phyloP scores from a whole-genome alignment of 2,888 invertebrate species.

The Cotesia congregata region DNA sequence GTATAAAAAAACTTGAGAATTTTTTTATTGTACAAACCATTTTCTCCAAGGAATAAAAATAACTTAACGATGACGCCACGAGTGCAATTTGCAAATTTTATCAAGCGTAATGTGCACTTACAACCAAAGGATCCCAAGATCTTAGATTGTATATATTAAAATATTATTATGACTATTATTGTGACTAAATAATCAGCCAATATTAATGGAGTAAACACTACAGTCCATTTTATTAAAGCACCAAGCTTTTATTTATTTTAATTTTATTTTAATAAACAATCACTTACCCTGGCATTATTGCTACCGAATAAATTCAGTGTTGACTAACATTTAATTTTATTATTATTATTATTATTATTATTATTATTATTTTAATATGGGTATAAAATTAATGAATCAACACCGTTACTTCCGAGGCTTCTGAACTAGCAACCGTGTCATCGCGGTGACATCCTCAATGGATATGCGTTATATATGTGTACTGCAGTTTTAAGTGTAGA shows the following conservation, averaged over 20 bases:
- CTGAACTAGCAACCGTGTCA: slow-evolving; percentile 45
- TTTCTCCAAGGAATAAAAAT: neutral
- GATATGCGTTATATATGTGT: slow-evolving; percentile 27
- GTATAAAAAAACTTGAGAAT: neutral
- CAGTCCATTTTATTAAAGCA: neutral
- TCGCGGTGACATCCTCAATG: slow-evolving; percentile 50
- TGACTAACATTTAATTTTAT: slow-evolving; percentile 45
- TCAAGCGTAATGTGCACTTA: neutral
- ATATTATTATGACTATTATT: too few species aligned
- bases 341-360: slow-evolving; percentile 36
- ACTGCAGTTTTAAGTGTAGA: slow-evolving; percentile 10
- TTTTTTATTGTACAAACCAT: neutral
- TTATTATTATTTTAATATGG: slow-evolving; percentile 44
- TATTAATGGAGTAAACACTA: slow-evolving; percentile 11
- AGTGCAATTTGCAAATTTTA: neutral
- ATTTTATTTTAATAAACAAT: slow-evolving; percentile 2
- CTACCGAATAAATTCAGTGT: slow-evolving; percentile 43
- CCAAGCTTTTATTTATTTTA: neutral
- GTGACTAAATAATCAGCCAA: slow-evolving; percentile 1
- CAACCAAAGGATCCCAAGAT: slow-evolving; percentile 1
- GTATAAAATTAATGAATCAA: slow-evolving; percentile 41
- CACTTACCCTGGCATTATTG: slow-evolving; percentile 55
- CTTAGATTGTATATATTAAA: neutral
- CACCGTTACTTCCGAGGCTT: slow-evolving; percentile 51
- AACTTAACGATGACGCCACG: neutral